Evolutionary conservation across 2,797 vertebrate species (phyloP), one percentile per base, ranked within the genome.

Genomic region (Lacerta agilis): DNA sequence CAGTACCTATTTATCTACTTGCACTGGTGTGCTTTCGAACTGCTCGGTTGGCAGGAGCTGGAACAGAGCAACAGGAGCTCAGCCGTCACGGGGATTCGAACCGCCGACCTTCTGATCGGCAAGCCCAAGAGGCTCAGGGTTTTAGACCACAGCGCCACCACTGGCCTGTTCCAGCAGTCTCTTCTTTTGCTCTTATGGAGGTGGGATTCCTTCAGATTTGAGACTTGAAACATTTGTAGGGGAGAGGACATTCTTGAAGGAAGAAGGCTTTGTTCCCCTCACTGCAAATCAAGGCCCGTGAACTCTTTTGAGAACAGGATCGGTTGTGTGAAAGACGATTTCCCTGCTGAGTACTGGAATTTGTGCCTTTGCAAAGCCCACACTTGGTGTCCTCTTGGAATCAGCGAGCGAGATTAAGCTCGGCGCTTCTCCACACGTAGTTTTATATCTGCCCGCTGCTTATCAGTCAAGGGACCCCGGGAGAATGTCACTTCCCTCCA

Each of bases 291-390:
- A 29, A 0, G 0, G 2, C 43, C 64, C 76, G 91, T 58, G 81
- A 86, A 90, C 43, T 49, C 92, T 90, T n/a, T 9, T 61, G 29
- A 43, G 43, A 36, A 43, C 41, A n/a, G 38, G 61, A 69, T 87
- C 5, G 3, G 2, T 8, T 33, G 84, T 29, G 0, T 2, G 78
- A 73, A 41, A n/a, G 8, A 11, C 29, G 11, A 8, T 61, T 85
- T 88, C n/a, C 82, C 67, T 13, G 11, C 33, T 17, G 76, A 43
- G 6, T 79, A 67, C 55, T 20, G 36, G 38, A 41, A 27, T 38
- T 23, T n/a, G 23, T 18, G 20, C 38, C n/a, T 75, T 80, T 20
- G 55, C 69, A 18, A 17, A 10, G 27, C 49, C 27, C 15, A 73
- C 49, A 29, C n/a, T n/a, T 9, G 33, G 25, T 66, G n/a, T n/a